A percentile compares a stretch with the other conserved stretches of the same genome.
Conservation (phyloP, 2,797 vertebrate species). For the Pseudochirops cupreus region DNA sequence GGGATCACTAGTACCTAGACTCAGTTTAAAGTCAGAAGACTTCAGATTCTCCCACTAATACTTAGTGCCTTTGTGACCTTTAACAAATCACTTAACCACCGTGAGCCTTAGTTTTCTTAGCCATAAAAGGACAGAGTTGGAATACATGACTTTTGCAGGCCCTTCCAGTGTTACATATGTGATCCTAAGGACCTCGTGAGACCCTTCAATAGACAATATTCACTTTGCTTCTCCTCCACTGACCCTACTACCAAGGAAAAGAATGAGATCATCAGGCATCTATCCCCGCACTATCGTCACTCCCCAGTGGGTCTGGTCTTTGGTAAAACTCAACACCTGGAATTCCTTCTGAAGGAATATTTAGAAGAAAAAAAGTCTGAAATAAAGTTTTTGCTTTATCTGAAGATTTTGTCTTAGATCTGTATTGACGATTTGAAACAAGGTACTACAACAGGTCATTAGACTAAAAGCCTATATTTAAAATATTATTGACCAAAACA, state of each 20-base stretch:
- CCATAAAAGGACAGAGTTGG: neutral
- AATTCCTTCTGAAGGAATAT: neutral
- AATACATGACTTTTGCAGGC: neutral
- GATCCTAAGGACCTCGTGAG: neutral
- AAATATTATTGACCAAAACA: neutral
- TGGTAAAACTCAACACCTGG: neutral
- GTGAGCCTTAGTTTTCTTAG: neutral
- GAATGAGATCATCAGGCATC: neutral
- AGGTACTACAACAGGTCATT: neutral
- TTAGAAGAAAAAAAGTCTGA: neutral
- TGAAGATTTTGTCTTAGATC: neutral
- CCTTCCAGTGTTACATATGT: neutral
- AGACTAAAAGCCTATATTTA: conserved; percentile 14
- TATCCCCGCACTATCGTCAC: neutral
- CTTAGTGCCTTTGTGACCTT: neutral
- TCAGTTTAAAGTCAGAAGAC: neutral
- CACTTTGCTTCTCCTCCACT: neutral
- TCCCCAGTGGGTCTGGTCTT: neutral
- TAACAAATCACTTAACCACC: neutral
- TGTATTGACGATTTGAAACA: neutral
- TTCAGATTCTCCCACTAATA: neutral
- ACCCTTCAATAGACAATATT: neutral
- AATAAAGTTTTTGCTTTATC: neutral
- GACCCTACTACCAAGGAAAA: neutral
- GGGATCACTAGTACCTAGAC: neutral